phyloP scores from a whole-genome alignment of 2,888 invertebrate species.

The Apotomis capreana region DNA sequence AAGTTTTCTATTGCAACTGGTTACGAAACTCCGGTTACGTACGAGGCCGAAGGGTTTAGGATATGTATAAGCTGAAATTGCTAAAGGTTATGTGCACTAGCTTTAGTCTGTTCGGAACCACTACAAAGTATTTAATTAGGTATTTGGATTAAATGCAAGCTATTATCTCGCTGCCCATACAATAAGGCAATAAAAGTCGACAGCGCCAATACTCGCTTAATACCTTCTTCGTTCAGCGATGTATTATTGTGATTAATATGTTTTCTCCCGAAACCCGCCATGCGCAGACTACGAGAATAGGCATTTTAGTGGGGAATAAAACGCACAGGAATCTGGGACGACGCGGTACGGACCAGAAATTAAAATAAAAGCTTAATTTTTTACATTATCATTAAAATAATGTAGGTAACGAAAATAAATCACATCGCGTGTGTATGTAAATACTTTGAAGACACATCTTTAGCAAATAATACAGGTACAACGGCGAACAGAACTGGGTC shows the following conservation, averaged over 20 bases:
- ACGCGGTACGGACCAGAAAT: slow-evolving; percentile 20
- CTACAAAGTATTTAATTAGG: neutral
- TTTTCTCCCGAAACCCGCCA: slow-evolving; percentile 17
- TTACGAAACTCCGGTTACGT: no score
- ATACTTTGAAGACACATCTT: no score
- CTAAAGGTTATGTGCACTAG: no score
- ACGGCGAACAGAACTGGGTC: no score
- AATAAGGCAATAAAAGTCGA: neutral
- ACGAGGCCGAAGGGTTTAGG: no score
- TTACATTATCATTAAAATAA: slow-evolving; percentile 9
- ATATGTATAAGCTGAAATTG: no score
- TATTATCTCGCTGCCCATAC: neutral
- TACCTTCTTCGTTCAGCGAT: neutral
- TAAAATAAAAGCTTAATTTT: slow-evolving; percentile 18
- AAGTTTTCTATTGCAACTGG: no score
- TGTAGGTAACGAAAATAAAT: no score
- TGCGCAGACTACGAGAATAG: slow-evolving; percentile 34
- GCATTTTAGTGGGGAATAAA: slow-evolving; percentile 33
- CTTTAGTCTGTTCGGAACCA: neutral
- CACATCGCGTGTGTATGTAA: no score
- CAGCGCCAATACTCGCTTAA: neutral
- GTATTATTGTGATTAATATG: slow-evolving; percentile 32
- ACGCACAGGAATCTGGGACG: slow-evolving; percentile 33
- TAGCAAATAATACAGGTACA: no score
- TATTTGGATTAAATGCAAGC: neutral